Conservation (phyloP, 2,113 vertebrate genomes). For the Prunella himalayana region DNA sequence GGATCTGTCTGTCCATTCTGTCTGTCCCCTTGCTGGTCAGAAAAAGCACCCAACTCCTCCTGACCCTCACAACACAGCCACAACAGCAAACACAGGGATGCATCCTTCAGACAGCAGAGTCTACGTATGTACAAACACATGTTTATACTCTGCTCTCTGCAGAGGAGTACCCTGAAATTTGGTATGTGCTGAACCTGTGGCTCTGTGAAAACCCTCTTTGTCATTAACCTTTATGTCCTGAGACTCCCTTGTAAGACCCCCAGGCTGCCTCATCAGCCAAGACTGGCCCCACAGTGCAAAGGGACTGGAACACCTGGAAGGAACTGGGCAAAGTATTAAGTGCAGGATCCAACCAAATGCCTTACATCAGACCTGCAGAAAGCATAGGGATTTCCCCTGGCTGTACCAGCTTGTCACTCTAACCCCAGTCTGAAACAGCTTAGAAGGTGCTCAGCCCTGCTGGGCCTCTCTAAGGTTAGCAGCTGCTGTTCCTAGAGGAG, state of each 20-base stretch:
- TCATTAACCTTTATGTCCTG: not conserved
- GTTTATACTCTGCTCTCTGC: not conserved
- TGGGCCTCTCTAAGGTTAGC: not conserved
- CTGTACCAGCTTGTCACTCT: not conserved
- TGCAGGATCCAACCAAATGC: not conserved
- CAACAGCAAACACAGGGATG: fast-evolving
- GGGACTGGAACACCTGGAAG: not conserved
- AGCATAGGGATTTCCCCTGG: not conserved
- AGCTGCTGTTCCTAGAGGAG: fast-evolving
- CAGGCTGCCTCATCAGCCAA: not conserved
- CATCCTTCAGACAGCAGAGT: not conserved
- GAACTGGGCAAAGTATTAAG: not conserved
- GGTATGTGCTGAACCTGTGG: too few relatives aligned
- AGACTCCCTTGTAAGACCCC: not conserved
- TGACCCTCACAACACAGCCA: not conserved
- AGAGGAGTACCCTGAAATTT: not conserved
- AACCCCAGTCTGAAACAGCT: not conserved
- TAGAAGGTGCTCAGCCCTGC: not conserved
- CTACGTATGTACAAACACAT: not conserved
- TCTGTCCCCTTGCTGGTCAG: not conserved
- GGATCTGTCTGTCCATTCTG: not conserved
- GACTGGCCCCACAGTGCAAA: not conserved
- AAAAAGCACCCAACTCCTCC: not conserved
- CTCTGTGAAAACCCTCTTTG: not conserved
- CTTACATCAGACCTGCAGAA: not conserved